Conservation (phyloP, 1,140 invertebrate species). For the Aphelinus atriplicis region DNA sequence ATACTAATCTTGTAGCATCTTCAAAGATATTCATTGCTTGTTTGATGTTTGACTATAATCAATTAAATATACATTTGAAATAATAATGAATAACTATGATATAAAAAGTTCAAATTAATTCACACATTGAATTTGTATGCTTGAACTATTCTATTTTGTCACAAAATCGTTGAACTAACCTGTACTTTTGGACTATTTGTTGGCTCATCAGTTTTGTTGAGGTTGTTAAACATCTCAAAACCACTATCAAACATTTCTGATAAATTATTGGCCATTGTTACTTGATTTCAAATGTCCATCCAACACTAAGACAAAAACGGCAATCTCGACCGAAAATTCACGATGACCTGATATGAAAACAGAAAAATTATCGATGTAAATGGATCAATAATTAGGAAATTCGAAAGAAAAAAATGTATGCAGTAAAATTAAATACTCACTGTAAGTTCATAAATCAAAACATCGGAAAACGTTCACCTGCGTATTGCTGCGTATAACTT, state of each 20-base stretch:
- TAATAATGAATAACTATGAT: too few relatives aligned
- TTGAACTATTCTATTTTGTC: slow-evolving; percentile 33
- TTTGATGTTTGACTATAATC: slow-evolving; percentile 73
- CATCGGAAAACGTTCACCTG: too few relatives aligned
- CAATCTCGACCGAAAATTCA: too few relatives aligned
- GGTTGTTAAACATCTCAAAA: slow-evolving; percentile 68
- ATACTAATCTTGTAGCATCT: slow-evolving; percentile 81
- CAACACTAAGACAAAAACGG: neutral
- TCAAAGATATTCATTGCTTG: slow-evolving; percentile 79
- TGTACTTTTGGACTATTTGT: slow-evolving; percentile 72
- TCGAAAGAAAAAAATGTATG: too few relatives aligned
- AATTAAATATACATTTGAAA: slow-evolving; percentile 33
- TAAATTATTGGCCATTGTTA: slow-evolving; percentile 51
- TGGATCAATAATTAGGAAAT: too few relatives aligned
- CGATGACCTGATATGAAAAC: too few relatives aligned
- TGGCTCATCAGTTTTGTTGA: slow-evolving; percentile 68
- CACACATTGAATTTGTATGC: too few relatives aligned
- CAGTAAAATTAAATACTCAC: too few relatives aligned
- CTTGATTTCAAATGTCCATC: slow-evolving; percentile 20
- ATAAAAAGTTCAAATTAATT: too few relatives aligned
- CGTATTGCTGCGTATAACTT: too few relatives aligned
- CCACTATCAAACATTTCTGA: slow-evolving; percentile 72
- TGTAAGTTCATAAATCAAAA: too few relatives aligned
- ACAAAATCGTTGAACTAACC: slow-evolving; percentile 55
- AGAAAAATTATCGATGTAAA: too few relatives aligned